Conservation (phyloP, 2,797 vertebrate genomes). For the Chaunax sp. region DNA sequence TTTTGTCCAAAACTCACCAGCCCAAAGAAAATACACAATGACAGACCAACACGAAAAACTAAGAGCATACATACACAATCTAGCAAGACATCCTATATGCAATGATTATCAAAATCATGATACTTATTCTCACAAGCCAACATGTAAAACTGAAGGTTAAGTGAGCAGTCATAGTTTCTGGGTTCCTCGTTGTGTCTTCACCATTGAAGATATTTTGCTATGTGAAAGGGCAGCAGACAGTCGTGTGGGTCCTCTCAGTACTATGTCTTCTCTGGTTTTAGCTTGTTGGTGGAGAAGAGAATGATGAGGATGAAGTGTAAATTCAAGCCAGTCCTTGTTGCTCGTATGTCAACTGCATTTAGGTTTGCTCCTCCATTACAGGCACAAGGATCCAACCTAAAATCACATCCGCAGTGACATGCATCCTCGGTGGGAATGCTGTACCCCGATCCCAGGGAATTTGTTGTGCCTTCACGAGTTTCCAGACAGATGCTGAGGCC, state of each 20-base stretch:
- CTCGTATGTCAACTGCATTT: slow-evolving; percentile 36
- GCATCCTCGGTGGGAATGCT: slow-evolving; percentile 28
- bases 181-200: neutral
- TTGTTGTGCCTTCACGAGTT: slow-evolving; percentile 28
- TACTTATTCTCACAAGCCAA: slow-evolving; percentile 40
- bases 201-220: slow-evolving; percentile 28
- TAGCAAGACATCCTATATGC: slow-evolving; percentile 38
- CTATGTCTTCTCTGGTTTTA: slow-evolving; percentile 75
- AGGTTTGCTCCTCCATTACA: slow-evolving; percentile 34
- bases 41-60: slow-evolving; percentile 29
- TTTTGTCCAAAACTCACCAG: slow-evolving; percentile 15
- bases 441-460: slow-evolving; percentile 32
- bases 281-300: slow-evolving; percentile 74
- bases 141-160: slow-evolving; percentile 31
- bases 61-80: slow-evolving; percentile 33
- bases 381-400: slow-evolving; percentile 38
- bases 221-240: slow-evolving; percentile 30
- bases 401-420: slow-evolving; percentile 42
- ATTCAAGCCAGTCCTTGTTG: slow-evolving; percentile 59
- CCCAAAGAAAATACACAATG: slow-evolving; percentile 31
- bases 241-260: slow-evolving; percentile 23
- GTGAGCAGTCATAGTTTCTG: slow-evolving; percentile 22
- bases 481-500: slow-evolving; percentile 33
- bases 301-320: slow-evolving; percentile 66
- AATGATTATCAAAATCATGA: slow-evolving; percentile 46